Percentiles rank a stretch among this genome's conserved stretches.
Evolutionary conservation across 2,888 invertebrate genomes (phyloP).

Genomic region (Apodemia hepburni): DNA sequence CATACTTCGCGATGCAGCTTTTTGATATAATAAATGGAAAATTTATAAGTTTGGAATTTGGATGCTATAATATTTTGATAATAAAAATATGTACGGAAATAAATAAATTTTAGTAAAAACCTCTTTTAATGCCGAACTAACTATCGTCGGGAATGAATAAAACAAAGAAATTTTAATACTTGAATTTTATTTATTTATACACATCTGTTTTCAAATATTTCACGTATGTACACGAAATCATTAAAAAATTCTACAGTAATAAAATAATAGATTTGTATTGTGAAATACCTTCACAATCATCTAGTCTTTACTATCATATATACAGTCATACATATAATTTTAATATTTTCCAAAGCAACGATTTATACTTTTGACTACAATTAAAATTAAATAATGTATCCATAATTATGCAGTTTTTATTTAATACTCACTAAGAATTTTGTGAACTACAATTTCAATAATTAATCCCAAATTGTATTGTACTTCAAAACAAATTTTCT

Average conservation of each 20-base stretch:
- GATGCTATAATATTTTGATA: too few relatives aligned
- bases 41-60: too few relatives aligned
- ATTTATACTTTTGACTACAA: neutral
- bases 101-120: too few relatives aligned
- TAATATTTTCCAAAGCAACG: slow-evolving; percentile 21
- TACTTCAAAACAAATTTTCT: neutral
- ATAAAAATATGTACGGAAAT: too few relatives aligned
- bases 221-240: slow-evolving; percentile 65
- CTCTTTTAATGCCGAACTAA: too few relatives aligned
- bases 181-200: slow-evolving; percentile 64
- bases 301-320: slow-evolving; percentile 32
- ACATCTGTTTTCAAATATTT: slow-evolving; percentile 58
- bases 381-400: neutral
- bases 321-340: slow-evolving; percentile 37
- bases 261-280: slow-evolving; percentile 54
- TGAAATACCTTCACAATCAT: slow-evolving; percentile 34
- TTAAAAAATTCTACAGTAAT: slow-evolving; percentile 55
- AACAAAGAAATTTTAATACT: slow-evolving; percentile 38
- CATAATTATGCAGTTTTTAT: neutral
- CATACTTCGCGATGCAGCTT: too few relatives aligned
- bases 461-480: neutral
- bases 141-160: slow-evolving; percentile 17
- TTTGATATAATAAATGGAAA: too few relatives aligned
- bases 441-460: neutral
- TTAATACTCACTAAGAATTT: neutral